Evolutionary conservation across 2,888 invertebrate species (phyloP), one percentile per base, ranked within the genome.

Genomic region (Notocelia uddmanniana): DNA sequence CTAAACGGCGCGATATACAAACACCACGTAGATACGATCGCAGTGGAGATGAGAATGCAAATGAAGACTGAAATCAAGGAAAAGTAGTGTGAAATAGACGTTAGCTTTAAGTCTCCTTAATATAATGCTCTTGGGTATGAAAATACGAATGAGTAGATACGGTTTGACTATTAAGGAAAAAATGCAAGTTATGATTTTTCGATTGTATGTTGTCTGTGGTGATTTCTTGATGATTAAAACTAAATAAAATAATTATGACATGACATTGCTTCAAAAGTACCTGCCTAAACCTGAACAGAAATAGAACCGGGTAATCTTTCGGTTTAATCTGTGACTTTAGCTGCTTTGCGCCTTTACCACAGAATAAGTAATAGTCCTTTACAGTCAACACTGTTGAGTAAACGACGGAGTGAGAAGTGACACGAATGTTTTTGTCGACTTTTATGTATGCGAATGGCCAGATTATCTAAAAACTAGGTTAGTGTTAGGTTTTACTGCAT

Each of bases 1-100:
- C 70, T 74, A 75, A 75, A 75, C 73, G 68, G 73, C 48, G 67
- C 73, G 68, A 74, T 76, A 75, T 73, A 73, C 69, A 66, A 66
- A 54, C 59, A 54, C 58, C 66, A 60, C 34, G 66, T 66, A 75
- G 76, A 73, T 74, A 45, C 60, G 62, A 62, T 58, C 26, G n/a
- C 18, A 23, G 37, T 55, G 50, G 58, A 71, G 72, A 62, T 58
- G 23, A 48, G 2, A 69, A 71, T 54, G 58, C 19, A 37, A 68
- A 74, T 68, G 72, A 45, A 31, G 57, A 15, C 60, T 66, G 60
- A 21, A 31, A 26, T 37, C 26, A 26, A 19, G 19, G 18, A 9
- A 48, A 41, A 48, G 9, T 52, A 37, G 21, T 58, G 37, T 13
- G 8, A 37, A 55, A 66, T 45, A 54, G 10, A 48, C n/a, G 45